phyloP scores from a whole-genome alignment of 2,113 vertebrate species.

The Phalacrocorax carbo region DNA sequence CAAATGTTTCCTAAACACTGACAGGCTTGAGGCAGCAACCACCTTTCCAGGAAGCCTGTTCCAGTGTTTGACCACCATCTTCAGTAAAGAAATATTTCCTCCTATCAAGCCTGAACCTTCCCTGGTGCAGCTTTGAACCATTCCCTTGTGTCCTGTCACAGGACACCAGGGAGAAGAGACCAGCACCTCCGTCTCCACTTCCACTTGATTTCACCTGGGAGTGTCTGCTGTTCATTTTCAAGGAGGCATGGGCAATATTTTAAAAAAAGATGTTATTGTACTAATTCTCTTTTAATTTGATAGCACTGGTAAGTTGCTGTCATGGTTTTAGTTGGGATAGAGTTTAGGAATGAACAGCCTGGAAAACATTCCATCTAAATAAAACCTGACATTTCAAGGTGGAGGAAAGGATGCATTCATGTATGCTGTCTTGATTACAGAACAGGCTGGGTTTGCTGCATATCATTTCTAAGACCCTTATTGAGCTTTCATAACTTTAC shows the following conservation, averaged over 20 bases:
- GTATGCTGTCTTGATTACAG: not conserved
- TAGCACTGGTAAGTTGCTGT: not conserved
- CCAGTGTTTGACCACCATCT: not conserved
- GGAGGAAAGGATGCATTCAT: not conserved
- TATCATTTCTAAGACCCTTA: not conserved
- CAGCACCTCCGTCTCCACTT: not conserved
- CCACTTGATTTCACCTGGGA: not conserved
- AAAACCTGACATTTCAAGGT: not conserved
- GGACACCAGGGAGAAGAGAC: not conserved
- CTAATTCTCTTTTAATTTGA: not conserved
- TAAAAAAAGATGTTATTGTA: not conserved
- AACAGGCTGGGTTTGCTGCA: not conserved
- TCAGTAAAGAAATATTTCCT: not conserved
- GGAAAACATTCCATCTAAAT: not conserved
- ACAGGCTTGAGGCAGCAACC: too few species aligned
- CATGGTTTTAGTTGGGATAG: too few species aligned
- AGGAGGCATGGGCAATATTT: not conserved
- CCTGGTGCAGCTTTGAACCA: not conserved
- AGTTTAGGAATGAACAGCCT: not conserved
- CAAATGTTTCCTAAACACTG: not conserved
- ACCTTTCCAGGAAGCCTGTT: not conserved
- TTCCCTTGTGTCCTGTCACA: not conserved
- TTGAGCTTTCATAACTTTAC: not conserved
- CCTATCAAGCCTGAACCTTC: not conserved
- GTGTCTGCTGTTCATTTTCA: not conserved